phyloP scores from a whole-genome alignment of 1,140 invertebrate species.

The Dendrolimus kikuchii region DNA sequence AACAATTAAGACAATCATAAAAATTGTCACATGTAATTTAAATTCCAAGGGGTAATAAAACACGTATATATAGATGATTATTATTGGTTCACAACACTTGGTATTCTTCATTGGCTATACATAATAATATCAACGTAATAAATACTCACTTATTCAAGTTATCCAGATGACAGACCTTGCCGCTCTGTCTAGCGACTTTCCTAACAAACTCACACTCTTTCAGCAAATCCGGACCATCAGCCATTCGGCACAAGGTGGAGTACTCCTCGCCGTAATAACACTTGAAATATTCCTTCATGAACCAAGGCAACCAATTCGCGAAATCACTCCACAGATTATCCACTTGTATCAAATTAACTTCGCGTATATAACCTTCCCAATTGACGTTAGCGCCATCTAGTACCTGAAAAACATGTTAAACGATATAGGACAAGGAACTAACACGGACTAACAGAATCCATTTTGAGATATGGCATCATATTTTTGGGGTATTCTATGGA shows the following conservation, averaged over 20 bases:
- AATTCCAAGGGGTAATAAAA: too few species aligned
- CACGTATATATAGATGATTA: too few species aligned
- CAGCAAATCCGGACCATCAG: constrained; percentile 51
- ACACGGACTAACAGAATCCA: too few species aligned
- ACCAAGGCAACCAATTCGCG: constrained; percentile 74
- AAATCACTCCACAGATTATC: constrained; percentile 75
- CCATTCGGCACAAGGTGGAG: constrained; percentile 64
- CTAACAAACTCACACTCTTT: constrained; percentile 72
- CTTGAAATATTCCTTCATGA: constrained; percentile 73
- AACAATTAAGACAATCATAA: too few species aligned
- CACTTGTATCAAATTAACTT: constrained; percentile 76
- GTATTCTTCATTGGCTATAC: too few species aligned
- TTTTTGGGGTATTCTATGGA: too few species aligned
- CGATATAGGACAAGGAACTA: too few species aligned
- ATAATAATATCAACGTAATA: constrained; percentile 7
- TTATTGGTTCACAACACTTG: too few species aligned
- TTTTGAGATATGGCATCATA: too few species aligned
- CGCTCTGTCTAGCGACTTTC: constrained; percentile 67
- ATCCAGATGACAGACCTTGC: constrained; percentile 78
- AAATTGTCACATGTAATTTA: too few species aligned
- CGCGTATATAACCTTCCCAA: constrained; percentile 73
- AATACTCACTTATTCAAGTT: constrained; percentile 76
- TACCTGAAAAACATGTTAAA: constrained; percentile 28
- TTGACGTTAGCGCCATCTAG: constrained; percentile 72
- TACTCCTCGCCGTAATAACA: constrained; percentile 81